These are phyloP conservation scores for Tetrax tetrax DNA, from an alignment of 2,113 vertebrate species.

Conservation along the genomic window DNA sequence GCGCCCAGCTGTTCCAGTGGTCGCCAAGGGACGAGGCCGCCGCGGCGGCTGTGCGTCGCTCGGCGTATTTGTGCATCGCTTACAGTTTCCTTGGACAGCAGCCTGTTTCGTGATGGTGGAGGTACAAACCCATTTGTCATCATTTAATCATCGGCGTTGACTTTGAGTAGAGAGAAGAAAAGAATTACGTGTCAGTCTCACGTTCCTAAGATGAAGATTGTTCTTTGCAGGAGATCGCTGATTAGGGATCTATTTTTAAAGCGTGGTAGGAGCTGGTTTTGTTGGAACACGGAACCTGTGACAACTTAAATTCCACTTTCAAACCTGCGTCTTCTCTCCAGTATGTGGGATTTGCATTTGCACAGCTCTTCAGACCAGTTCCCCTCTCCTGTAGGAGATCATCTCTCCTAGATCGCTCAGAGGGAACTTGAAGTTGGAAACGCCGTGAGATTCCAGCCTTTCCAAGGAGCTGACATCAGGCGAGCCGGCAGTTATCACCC, in stretches of 20 bases:
- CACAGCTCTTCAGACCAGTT: neutral
- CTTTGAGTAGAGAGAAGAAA: neutral
- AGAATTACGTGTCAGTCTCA: neutral
- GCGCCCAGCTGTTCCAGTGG: neutral
- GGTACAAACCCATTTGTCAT: neutral
- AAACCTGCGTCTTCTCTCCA: neutral
- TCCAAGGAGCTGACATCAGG: neutral
- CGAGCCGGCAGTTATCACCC: neutral
- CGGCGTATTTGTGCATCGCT: no score
- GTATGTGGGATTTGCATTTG: neutral
- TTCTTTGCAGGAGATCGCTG: neutral
- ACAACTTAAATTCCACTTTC: neutral
- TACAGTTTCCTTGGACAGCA: neutral
- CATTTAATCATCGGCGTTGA: fast-evolving
- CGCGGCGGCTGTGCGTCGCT: neutral
- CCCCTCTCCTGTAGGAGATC: neutral
- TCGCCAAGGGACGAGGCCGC: neutral
- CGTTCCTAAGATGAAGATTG: neutral
- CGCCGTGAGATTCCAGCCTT: neutral
- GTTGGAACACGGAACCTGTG: neutral
- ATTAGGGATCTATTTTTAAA: neutral
- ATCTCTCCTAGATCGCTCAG: neutral
- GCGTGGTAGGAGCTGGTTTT: neutral
- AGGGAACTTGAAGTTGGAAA: neutral
- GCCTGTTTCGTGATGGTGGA: neutral